Base-by-base conservation (phyloP, 1,140 invertebrate genomes). In the Reticulitermes speratus region DNA sequence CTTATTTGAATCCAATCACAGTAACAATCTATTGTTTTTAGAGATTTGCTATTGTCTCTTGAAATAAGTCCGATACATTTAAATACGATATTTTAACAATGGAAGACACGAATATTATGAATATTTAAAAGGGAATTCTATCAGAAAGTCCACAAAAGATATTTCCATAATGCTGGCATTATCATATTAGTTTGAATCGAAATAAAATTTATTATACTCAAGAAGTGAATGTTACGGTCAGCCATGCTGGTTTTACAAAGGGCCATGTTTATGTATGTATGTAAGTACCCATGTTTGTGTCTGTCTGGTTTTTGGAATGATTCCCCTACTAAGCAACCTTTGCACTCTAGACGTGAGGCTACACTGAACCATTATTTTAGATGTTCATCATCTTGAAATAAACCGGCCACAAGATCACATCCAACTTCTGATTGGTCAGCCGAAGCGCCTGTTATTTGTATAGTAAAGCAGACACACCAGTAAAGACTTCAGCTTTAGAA, bases 1-100 rank as follows among this genome's bases (percentile, higher is more conserved):
- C 65, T 0, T 75, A 75, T 75, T 75, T 30, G n/a, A 75, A 75
- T 75, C 65, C 65, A 75, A 75, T 75, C 65, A 30, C 65, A 75
- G n/a, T 30, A 30, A 75, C 65, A 75, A 75, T 75, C 65, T 75
- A 75, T 75, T 75, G 65, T 75, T n/a, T n/a, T 75, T 75, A 30
- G 65, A 30, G n/a, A 11, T 14, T 75, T 16, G 25, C 14, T 75
- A 3, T n/a, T 75, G 11, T 75, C 65, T 75, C 3, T 75, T 30
- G 38, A 75, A 75, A 75, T 75, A 75, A 1, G 65, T 30, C 65
- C 65, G 52, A 55, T 55, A 55, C 5, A 55, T 55, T 55, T 55
- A 55, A 75, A 75, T 75, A 75, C 65, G 3, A 30, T 25, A 30
- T 75, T 30, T 30, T 2, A 75, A 75, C 65, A 75, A 75, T 75